These are phyloP conservation scores for Tenrec ecaudatus DNA, from an alignment of 2,113 vertebrate genomes.

Conservation along the genomic window DNA sequence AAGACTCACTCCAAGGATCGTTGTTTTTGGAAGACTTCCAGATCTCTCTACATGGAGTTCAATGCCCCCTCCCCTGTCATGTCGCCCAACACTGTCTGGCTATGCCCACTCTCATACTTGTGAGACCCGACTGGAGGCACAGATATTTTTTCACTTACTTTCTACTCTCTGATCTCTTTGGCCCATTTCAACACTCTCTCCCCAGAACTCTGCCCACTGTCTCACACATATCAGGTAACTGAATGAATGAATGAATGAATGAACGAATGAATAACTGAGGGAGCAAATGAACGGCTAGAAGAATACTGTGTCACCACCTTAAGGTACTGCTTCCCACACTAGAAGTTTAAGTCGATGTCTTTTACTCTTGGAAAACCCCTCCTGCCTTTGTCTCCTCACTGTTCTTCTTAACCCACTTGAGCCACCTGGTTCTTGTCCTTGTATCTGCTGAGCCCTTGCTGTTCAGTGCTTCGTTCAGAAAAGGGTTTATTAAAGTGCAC, in stretches of 20 bases:
- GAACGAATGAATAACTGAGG: conserved; percentile 1
- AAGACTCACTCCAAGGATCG: neutral
- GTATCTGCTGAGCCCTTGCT: neutral
- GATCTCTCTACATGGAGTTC: neutral
- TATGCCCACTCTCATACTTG: neutral
- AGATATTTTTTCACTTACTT: neutral
- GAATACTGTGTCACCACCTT: neutral
- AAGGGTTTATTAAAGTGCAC: neutral
- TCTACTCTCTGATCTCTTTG: neutral
- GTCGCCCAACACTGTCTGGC: neutral
- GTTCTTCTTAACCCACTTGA: neutral
- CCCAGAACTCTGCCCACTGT: neutral
- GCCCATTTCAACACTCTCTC: neutral
- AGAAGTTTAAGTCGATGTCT: neutral
- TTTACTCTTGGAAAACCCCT: neutral
- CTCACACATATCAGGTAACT: neutral
- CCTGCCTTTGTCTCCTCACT: neutral
- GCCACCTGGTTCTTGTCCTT: neutral
- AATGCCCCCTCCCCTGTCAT: neutral
- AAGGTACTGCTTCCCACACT: neutral
- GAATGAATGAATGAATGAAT: conserved; percentile 14
- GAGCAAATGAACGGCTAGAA: neutral
- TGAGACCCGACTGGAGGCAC: neutral
- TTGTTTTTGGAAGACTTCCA: conserved; percentile 15
- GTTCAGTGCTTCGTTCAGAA: neutral